Evolutionary conservation across 2,113 vertebrate species (phyloP).

Genomic region (Seriola dumerili): DNA sequence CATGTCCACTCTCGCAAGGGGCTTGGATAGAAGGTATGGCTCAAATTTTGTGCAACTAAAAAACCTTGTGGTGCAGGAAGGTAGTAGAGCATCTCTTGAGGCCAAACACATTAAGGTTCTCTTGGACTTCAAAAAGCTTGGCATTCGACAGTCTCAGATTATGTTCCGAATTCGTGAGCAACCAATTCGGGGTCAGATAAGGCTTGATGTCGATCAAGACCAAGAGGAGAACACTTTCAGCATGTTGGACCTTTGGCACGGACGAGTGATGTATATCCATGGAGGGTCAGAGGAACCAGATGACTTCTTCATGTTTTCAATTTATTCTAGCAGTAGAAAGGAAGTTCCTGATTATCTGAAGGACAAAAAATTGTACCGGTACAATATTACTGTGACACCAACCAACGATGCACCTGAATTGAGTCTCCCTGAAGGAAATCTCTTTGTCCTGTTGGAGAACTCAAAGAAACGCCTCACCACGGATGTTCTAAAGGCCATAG

Average conservation of each 20-base stretch:
- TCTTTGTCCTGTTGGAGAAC: slow-evolving; percentile 89
- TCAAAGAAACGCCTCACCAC: slow-evolving; percentile 88
- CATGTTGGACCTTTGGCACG: slow-evolving; percentile 89
- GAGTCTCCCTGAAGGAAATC: slow-evolving; percentile 88
- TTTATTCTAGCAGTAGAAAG: slow-evolving; percentile 87
- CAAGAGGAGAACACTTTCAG: slow-evolving; percentile 87
- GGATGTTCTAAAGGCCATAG: slow-evolving; percentile 86
- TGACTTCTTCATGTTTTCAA: slow-evolving; percentile 89
- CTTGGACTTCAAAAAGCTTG: slow-evolving; percentile 87
- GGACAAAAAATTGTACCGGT: slow-evolving; percentile 81
- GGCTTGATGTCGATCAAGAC: slow-evolving; percentile 82
- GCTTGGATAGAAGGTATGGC: slow-evolving; percentile 77
- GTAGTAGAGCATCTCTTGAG: slow-evolving; percentile 85
- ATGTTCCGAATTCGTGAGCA: slow-evolving; percentile 87
- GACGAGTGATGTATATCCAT: slow-evolving; percentile 89
- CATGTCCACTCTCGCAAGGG: slow-evolving; percentile 68
- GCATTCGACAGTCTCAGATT: slow-evolving; percentile 89
- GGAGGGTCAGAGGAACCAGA: slow-evolving; percentile 89
- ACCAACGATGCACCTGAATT: slow-evolving; percentile 91
- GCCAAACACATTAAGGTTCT: slow-evolving; percentile 89
- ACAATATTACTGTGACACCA: slow-evolving; percentile 87
- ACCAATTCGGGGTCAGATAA: slow-evolving; percentile 86
- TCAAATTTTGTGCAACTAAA: slow-evolving; percentile 84
- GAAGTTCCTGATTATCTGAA: slow-evolving; percentile 84
- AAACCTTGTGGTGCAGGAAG: slow-evolving; percentile 89